phyloP scores from a whole-genome alignment of 2,113 vertebrate genomes.

The Myotis yumanensis region DNA sequence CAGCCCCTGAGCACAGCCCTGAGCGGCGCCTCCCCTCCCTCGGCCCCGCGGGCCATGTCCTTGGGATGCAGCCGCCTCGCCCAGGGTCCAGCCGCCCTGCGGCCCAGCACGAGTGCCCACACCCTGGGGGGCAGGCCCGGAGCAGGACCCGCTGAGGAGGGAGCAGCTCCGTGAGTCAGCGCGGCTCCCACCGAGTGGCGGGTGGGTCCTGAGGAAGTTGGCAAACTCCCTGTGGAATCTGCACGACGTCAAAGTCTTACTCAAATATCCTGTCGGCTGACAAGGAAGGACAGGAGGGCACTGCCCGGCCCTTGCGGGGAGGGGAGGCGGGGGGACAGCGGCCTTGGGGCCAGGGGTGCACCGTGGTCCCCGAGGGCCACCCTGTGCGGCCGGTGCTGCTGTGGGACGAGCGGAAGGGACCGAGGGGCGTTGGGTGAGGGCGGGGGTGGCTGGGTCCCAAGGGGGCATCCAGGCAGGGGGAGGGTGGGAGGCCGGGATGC shows the following conservation, averaged over 20 bases:
- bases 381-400: not conserved
- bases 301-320: not conserved
- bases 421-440: fast-evolving
- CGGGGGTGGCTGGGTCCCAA: fast-evolving
- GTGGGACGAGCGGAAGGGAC: not conserved
- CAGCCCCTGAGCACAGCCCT: not conserved
- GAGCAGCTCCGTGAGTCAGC: not conserved
- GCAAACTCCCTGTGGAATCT: fast-evolving
- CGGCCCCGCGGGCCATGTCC: fast-evolving
- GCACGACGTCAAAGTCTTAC: not conserved
- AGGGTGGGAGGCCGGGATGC: not conserved
- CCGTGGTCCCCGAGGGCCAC: not conserved
- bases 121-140: fast-evolving
- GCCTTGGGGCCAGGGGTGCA: not conserved
- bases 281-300: not conserved
- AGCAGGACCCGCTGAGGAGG: not conserved
- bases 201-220: not conserved
- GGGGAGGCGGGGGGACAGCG: not conserved
- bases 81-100: fast-evolving
- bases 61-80: fast-evolving
- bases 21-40: fast-evolving
- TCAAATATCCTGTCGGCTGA: not conserved
- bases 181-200: fast-evolving
- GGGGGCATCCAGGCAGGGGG: not conserved
- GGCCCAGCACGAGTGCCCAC: fast-evolving